Evolutionary conservation across 2,113 vertebrate species (phyloP).

Genomic region (Cyrtonyx montezumae): DNA sequence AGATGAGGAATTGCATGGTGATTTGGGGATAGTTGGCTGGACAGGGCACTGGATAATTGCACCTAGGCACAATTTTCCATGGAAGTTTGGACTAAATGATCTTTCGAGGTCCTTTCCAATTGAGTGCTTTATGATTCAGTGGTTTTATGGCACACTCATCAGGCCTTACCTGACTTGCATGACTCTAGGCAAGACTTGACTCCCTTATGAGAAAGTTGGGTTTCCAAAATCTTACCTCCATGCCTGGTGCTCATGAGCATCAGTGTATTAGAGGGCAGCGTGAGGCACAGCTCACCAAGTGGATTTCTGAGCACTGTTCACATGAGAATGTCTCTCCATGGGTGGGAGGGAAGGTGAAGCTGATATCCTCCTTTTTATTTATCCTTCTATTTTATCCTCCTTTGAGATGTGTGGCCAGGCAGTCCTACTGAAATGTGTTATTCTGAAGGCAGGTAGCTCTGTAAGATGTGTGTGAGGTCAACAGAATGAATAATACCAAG

Average conservation of each 20-base stretch:
- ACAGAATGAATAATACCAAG: too few relatives aligned
- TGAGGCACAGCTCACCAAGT: background rate
- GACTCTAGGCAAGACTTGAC: background rate
- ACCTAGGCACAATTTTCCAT: background rate
- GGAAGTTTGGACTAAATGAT: background rate
- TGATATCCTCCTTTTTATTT: too few relatives aligned
- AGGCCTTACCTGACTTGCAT: fast-evolving
- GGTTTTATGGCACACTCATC: background rate
- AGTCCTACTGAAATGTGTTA: background rate
- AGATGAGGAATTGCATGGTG: background rate
- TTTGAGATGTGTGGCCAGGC: background rate
- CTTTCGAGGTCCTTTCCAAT: background rate
- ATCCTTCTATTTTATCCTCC: background rate
- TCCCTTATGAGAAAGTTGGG: background rate
- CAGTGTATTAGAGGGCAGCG: background rate
- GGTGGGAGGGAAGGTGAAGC: background rate
- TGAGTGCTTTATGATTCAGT: background rate
- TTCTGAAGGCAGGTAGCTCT: background rate
- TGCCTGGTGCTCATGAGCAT: background rate
- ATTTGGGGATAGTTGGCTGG: background rate
- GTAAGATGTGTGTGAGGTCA: too few relatives aligned
- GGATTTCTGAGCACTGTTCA: background rate
- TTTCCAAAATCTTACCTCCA: background rate
- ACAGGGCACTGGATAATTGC: background rate
- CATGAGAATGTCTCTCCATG: background rate